Evolutionary conservation across 2,888 invertebrate species (phyloP), one percentile per base, ranked within the genome.

Genomic region (Philhelius pedissequus): DNA sequence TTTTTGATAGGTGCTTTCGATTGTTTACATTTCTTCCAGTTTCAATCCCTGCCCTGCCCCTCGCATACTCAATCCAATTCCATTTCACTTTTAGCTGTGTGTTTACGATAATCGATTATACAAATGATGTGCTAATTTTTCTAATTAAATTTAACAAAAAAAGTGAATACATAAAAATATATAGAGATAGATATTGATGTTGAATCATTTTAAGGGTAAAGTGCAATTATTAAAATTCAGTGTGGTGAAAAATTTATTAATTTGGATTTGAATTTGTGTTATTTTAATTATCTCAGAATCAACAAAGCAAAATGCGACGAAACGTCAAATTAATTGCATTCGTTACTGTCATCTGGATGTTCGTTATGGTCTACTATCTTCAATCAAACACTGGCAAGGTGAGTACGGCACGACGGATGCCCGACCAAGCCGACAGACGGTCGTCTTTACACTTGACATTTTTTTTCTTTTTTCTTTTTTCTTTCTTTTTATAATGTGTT

Each of bases 331-430:
- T 91, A 87, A 89, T 91, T 87, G 91, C 90, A 38, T 91, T 91
- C 87, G 91, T 91, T 40, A 89, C 90, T 88, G 88, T 91, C 88
- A 90, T 91, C 77, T 91, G 91, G 91, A 91, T 91, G 91, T 91
- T 91, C 86, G 90, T 90, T 86, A 90, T 91, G 91, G 90, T 91
- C 86, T 91, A 91, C 87, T 91, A 90, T 87, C 90, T 91, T 84
- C 91, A 91, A 87, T 89, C 91, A 86, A 91, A 89, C 87, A 91
- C 90, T 76, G 90, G 90, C 87, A 91, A 91, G 91, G 91, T 91
- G 86, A 89, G 91, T 87, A 22, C 1, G 2, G 35, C 25, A 15
- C 18, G 1, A 48, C 9, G 13, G 13, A 2, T 13, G n/a, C 48
- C 48, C 18, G 15, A 9, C 4, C n/a, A n/a, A n/a, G n/a, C n/a